These are phyloP conservation scores for Eucidaris tribuloides DNA, from an alignment of 35 echinoderm and acorn worm genomes.

Conservation along the genomic window DNA sequence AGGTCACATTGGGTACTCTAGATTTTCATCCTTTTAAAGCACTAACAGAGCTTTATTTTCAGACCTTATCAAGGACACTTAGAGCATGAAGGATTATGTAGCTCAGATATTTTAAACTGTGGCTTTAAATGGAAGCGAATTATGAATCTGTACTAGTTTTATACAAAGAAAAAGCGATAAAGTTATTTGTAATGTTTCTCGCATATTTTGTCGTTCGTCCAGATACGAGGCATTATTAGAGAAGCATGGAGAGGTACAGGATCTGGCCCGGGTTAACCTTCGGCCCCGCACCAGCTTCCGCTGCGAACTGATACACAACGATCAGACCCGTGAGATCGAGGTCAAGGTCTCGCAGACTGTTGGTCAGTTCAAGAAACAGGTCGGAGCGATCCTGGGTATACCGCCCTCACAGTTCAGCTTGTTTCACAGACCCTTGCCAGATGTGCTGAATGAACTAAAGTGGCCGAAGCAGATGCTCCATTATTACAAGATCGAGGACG, in stretches of 20 bases:
- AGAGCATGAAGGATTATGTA: background rate
- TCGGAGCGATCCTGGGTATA: background rate
- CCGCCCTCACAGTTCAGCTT: slow-evolving; percentile 6
- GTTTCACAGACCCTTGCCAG: too few relatives aligned
- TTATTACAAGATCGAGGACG: too few relatives aligned
- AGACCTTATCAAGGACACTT: background rate
- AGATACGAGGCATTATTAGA: slow-evolving; percentile 35
- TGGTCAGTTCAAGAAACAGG: slow-evolving; percentile 11
- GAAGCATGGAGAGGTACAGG: background rate
- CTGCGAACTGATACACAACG: slow-evolving; percentile 33
- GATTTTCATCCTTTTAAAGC: too few relatives aligned
- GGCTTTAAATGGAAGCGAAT: background rate
- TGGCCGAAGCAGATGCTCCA: too few relatives aligned
- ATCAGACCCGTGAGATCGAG: background rate
- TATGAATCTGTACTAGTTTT: background rate
- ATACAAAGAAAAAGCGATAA: background rate
- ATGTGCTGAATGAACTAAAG: too few relatives aligned
- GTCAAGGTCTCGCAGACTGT: slow-evolving; percentile 20
- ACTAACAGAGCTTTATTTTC: background rate
- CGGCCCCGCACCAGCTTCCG: background rate
- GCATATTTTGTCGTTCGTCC: background rate
- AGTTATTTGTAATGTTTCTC: background rate
- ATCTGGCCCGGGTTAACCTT: slow-evolving; percentile 24
- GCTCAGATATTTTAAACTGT: background rate
- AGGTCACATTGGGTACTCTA: too few relatives aligned